Evolutionary conservation across 2,797 vertebrate species (phyloP).

Genomic region (Fratercula arctica): DNA sequence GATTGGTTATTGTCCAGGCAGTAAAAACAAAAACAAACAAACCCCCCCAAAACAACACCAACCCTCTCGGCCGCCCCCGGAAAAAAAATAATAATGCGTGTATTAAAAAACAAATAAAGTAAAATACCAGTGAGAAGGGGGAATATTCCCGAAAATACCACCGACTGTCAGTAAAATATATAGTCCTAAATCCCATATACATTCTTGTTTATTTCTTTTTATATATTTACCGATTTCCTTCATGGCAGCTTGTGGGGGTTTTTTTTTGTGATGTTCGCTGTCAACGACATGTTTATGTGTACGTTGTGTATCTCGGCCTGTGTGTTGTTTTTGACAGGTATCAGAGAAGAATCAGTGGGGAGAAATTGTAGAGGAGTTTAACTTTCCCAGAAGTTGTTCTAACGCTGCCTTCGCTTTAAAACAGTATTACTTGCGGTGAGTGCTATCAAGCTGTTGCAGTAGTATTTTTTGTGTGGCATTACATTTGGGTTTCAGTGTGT

Average conservation of each 20-base stretch:
- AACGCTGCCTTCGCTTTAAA: slow-evolving; percentile 99
- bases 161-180: slow-evolving; percentile 36
- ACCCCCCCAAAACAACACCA: slow-evolving; percentile 62
- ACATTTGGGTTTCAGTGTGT: slow-evolving; percentile 30
- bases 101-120: slow-evolving; percentile 36
- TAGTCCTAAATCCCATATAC: background rate
- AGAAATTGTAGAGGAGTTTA: slow-evolving; percentile 96
- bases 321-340: slow-evolving; percentile 84
- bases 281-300: slow-evolving; percentile 60
- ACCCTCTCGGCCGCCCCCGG: background rate
- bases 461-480: slow-evolving; percentile 31
- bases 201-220: background rate
- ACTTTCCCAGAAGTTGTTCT: slow-evolving; percentile 98
- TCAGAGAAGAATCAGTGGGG: slow-evolving; percentile 99
- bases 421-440: slow-evolving; percentile 99
- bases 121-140: background rate
- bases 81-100: background rate
- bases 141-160: background rate
- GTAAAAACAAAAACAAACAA: slow-evolving; percentile 83
- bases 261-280: slow-evolving; percentile 55
- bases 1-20: slow-evolving; percentile 84
- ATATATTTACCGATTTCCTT: slow-evolving; percentile 58
- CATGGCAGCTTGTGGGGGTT: slow-evolving; percentile 5
- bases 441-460: slow-evolving; percentile 73
- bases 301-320: slow-evolving; percentile 71